Evolutionary conservation across 2,888 invertebrate genomes (phyloP).

Genomic region (Parapristionchus giblindavisi): DNA sequence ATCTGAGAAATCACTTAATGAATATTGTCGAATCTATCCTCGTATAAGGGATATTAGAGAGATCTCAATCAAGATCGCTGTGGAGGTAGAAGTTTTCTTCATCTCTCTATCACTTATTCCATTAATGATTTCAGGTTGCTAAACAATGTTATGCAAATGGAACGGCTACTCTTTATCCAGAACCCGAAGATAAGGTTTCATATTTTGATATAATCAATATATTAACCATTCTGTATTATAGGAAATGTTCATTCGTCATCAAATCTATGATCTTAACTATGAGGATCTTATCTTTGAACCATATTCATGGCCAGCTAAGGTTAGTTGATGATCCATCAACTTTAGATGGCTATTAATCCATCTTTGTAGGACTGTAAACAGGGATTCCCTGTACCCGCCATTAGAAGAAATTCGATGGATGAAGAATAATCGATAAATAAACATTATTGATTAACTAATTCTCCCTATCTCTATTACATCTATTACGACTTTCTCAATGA

Average conservation of each 20-base stretch:
- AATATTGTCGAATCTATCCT: constrained; percentile 87
- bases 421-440: constrained; percentile 61
- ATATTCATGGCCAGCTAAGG: constrained; percentile 72
- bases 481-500: too few relatives aligned
- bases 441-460: too few relatives aligned
- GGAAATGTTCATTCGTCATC: constrained; percentile 72
- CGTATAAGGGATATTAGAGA: constrained; percentile 84
- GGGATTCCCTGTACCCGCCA: constrained; percentile 66
- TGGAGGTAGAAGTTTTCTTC: constrained; percentile 40
- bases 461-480: too few relatives aligned
- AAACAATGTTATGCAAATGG: constrained; percentile 81
- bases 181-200: constrained; percentile 73
- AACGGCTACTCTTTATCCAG: constrained; percentile 74
- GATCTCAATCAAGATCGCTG: constrained; percentile 85
- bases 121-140: constrained; percentile 79
- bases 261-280: constrained; percentile 72
- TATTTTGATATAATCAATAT: too few relatives aligned
- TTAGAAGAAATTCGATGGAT: constrained; percentile 66
- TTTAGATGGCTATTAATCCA: too few relatives aligned
- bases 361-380: constrained; percentile 61
- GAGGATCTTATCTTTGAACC: constrained; percentile 72
- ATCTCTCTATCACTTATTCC: not conserved
- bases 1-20: constrained; percentile 81
- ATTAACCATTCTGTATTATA: too few relatives aligned
- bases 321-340: too few relatives aligned